Evolutionary conservation across 2,113 vertebrate genomes (phyloP).

Genomic region (Oncorhynchus kisutch): DNA sequence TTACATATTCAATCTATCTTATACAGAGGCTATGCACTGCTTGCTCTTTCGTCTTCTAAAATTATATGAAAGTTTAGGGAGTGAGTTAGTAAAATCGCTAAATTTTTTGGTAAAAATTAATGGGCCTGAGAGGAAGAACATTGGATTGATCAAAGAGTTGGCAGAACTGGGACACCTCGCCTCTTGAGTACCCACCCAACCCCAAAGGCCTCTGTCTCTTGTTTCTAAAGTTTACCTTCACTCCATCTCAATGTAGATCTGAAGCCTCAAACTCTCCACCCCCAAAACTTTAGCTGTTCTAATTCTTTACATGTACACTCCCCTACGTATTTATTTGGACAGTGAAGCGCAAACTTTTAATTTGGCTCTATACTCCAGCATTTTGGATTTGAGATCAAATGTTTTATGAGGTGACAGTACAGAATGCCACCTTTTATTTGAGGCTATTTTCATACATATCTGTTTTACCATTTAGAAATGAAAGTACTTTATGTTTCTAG

Average conservation of each 20-base stretch:
- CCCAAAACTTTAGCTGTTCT: neutral
- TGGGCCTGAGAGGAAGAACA: too few relatives aligned
- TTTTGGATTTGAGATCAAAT: too few relatives aligned
- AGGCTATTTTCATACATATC: too few relatives aligned
- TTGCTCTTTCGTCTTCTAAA: neutral
- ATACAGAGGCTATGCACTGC: neutral
- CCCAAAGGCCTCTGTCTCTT: neutral
- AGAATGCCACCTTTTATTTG: too few relatives aligned
- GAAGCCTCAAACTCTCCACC: neutral
- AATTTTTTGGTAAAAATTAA: too few relatives aligned
- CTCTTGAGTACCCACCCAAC: neutral
- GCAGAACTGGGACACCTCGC: neutral
- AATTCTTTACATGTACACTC: conserved; percentile 14
- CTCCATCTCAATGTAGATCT: conserved; percentile 22
- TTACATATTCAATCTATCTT: neutral
- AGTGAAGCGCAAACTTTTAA: too few relatives aligned
- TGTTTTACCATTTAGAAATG: too few relatives aligned
- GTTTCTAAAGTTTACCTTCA: conserved; percentile 19
- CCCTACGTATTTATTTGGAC: too few relatives aligned
- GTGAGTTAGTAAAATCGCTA: neutral
- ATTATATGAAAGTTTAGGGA: neutral
- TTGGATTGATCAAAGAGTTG: too few relatives aligned
- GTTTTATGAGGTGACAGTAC: too few relatives aligned
- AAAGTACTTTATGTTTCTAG: too few relatives aligned
- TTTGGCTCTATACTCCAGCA: too few relatives aligned